These are phyloP conservation scores for Drosophila percnosoma DNA, from an alignment of 2,888 invertebrate genomes.

Conservation along the genomic window DNA sequence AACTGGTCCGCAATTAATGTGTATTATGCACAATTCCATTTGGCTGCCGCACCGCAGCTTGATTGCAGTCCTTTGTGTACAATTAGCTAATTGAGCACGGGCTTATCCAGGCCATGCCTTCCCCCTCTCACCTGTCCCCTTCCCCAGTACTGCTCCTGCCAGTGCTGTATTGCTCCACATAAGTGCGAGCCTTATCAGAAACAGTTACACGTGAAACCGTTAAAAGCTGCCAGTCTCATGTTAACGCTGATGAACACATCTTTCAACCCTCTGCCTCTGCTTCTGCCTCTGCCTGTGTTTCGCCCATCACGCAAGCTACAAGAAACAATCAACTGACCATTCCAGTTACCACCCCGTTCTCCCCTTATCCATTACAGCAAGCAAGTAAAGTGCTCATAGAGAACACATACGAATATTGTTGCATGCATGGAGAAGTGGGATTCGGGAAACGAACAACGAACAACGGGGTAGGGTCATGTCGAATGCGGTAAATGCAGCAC, in stretches of 20 bases:
- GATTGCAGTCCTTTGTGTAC: constrained; percentile 68
- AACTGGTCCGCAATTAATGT: constrained; percentile 65
- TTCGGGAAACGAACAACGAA: constrained; percentile 26
- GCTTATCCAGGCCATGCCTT: constrained; percentile 31
- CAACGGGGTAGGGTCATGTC: constrained; percentile 57
- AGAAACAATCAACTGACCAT: constrained; percentile 63
- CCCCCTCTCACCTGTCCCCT: not conserved
- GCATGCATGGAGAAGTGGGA: not conserved
- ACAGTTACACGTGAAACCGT: constrained; percentile 59
- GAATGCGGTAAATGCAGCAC: constrained; percentile 77
- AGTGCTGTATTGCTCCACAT: not conserved
- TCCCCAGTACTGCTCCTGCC: not conserved
- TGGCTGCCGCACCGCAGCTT: constrained; percentile 40
- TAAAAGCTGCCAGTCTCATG: constrained; percentile 64
- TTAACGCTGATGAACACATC: constrained; percentile 65
- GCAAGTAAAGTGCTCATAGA: constrained; percentile 42
- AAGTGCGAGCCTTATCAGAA: constrained; percentile 61
- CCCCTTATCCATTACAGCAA: constrained; percentile 10
- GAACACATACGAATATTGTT: constrained; percentile 4
- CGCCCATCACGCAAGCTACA: constrained; percentile 57
- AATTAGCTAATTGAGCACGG: constrained; percentile 78
- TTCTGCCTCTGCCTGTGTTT: not conserved
- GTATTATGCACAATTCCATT: constrained; percentile 46
- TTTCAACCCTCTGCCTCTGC: constrained; percentile 4
- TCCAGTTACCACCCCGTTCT: constrained; percentile 13